A percentile compares a stretch with the other conserved stretches of the same genome.
phyloP scores from a whole-genome alignment of 2,888 invertebrate genomes.

The Rhagonycha lutea region DNA sequence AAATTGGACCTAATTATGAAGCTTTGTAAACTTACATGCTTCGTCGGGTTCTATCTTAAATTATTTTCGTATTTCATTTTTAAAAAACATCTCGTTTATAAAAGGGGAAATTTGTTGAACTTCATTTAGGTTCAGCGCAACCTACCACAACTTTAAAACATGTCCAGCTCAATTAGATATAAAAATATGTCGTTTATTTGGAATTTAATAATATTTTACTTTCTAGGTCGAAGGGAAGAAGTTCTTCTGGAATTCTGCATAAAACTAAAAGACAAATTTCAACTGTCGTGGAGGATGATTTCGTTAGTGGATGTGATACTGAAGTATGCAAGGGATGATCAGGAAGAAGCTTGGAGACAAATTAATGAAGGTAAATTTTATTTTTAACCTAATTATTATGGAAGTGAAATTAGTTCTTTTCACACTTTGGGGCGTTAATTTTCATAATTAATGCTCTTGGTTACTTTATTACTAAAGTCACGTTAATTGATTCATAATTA shows the following conservation, averaged over 20 bases:
- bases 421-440: neutral
- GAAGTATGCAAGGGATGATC: slow-evolving; percentile 55
- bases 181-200: neutral
- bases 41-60: too few relatives aligned
- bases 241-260: slow-evolving; percentile 54
- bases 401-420: neutral
- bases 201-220: neutral
- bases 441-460: neutral
- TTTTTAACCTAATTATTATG: neutral
- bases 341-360: slow-evolving; percentile 54
- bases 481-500: neutral
- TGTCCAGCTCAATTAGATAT: neutral
- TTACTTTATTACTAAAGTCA: neutral
- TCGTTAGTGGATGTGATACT: slow-evolving; percentile 57
- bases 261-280: slow-evolving; percentile 53
- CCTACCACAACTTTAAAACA: neutral
- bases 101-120: neutral
- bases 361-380: slow-evolving; percentile 55
- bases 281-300: slow-evolving; percentile 54
- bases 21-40: too few relatives aligned
- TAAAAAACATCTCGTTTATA: neutral
- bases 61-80: neutral
- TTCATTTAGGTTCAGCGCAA: neutral
- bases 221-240: slow-evolving; percentile 51
- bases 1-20: too few relatives aligned